phyloP scores from a whole-genome alignment of 1,140 invertebrate genomes.

The Mesaphorura yosii region DNA sequence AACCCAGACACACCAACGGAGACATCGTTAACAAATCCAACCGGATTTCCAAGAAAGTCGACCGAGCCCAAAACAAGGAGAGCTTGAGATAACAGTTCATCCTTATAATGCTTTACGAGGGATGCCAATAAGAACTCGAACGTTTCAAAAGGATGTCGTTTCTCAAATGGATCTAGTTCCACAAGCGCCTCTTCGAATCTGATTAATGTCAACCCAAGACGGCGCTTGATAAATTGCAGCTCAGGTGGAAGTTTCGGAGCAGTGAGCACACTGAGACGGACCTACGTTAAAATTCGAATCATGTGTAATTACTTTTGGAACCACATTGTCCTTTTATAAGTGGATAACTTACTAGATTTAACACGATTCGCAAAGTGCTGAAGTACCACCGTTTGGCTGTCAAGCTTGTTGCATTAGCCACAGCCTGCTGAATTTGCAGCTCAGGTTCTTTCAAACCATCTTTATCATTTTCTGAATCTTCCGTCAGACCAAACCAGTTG shows the following conservation, averaged over 20 bases:
- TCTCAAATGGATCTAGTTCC: slow-evolving; percentile 72
- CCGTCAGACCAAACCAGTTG: slow-evolving; percentile 46
- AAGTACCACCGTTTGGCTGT: slow-evolving; percentile 82
- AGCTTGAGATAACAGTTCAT: slow-evolving; percentile 88
- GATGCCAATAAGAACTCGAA: slow-evolving; percentile 61
- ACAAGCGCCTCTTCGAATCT: slow-evolving; percentile 94
- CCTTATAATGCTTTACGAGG: slow-evolving; percentile 68
- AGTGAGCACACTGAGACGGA: slow-evolving; percentile 75
- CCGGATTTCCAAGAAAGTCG: slow-evolving; percentile 93
- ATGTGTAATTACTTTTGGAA: no score
- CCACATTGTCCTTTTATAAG: no score
- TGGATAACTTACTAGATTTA: slow-evolving; percentile 51
- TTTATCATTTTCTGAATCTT: slow-evolving; percentile 12
- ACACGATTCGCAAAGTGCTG: slow-evolving; percentile 64
- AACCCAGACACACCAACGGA: slow-evolving; percentile 87
- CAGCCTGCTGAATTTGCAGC: slow-evolving; percentile 55
- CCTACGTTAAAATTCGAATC: slow-evolving; percentile 36
- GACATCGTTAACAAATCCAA: slow-evolving; percentile 90
- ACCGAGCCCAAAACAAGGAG: slow-evolving; percentile 88
- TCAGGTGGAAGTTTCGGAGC: slow-evolving; percentile 63
- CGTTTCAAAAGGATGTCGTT: slow-evolving; percentile 80
- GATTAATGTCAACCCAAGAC: slow-evolving; percentile 75
- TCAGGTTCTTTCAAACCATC: slow-evolving; percentile 41
- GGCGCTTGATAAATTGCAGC: slow-evolving; percentile 67
- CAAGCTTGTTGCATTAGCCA: slow-evolving; percentile 65